Conservation (phyloP, 2,797 vertebrate genomes). For the Coendou prehensilis region DNA sequence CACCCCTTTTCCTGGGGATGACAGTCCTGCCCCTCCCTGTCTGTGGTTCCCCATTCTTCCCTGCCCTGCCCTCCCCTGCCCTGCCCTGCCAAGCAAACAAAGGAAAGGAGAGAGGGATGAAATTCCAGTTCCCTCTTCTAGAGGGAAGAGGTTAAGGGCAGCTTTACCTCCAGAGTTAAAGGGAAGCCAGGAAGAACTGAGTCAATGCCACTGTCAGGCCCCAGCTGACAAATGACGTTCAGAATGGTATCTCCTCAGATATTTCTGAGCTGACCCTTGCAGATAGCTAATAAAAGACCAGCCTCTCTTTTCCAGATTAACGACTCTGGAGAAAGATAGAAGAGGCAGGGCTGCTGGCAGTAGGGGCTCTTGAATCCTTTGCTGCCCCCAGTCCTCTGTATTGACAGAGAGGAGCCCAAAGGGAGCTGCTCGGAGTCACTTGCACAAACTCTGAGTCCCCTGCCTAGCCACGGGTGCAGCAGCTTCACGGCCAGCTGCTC, state of each 20-base stretch:
- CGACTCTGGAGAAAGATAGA: neutral
- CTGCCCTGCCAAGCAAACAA: neutral
- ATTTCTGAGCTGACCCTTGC: conserved; percentile 81
- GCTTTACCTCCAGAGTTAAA: conserved; percentile 13
- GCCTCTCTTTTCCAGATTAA: conserved; percentile 82
- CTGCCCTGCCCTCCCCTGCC: neutral
- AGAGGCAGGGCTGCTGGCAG: neutral
- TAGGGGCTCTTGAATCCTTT: conserved; percentile 20
- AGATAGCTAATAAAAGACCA: conserved; percentile 81
- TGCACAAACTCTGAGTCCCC: neutral
- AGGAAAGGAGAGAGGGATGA: neutral
- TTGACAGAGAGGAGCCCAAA: neutral
- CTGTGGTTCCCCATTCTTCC: neutral
- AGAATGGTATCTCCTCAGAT: conserved; percentile 70
- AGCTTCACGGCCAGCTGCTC: neutral
- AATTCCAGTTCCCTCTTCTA: neutral
- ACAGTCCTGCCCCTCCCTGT: fast-evolving
- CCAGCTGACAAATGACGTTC: conserved; percentile 79
- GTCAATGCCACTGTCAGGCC: conserved; percentile 35
- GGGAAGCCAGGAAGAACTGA: neutral
- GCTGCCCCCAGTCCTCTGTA: fast-evolving
- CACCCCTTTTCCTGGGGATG: neutral
- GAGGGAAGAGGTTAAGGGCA: conserved; percentile 23
- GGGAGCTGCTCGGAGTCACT: too few relatives aligned
- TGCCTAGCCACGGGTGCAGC: fast-evolving